Base-by-base conservation (phyloP, 2,113 vertebrate genomes). In the Leptosomus discolor region DNA sequence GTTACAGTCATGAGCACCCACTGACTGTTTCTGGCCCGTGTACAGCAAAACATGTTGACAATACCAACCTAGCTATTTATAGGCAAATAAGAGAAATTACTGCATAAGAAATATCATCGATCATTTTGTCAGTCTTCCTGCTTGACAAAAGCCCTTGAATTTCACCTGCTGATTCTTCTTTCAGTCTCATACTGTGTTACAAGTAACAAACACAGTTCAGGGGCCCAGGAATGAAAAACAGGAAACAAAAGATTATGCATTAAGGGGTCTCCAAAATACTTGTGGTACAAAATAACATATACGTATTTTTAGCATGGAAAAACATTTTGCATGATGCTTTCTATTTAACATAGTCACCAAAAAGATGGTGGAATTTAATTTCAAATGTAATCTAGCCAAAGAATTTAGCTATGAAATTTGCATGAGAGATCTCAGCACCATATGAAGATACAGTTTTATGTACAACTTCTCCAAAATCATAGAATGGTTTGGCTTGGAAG, bases 21-120 rank as follows among this genome's bases (percentile, higher is more conserved):
- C 19, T 1, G 0, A 12, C 17, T 85, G 37, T 10, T 74, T 77
- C n/a, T 74, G 46, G n/a, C 36, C 29, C 26, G 32, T 1, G 3
- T 7, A 82, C 12, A 65, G 15, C 53, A 89, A n/a, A 82, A 65
- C 14, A 58, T 2, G 4, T 19, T 74, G 27, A 57, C 29, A 34
- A 69, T 21, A 85, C 34, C 58, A 63, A 73, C 27, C 29, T 46
- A 51, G 22, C 15, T 16, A 6, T 19, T 80, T 45, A 70, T 0
- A 75, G 5, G 6, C 6, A 92, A 94, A 41, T 29, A 73, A 56
- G 12, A 71, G 7, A 81, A 82, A 83, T 34, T 5, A 76, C 11
- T n/a, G 14, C 29, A 64, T 56, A 30, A 57, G 85, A 87, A 43
- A 0, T 7, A 61, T 24, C 20, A 41, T 1, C 71, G 41, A 71